phyloP scores from a whole-genome alignment of 2,888 invertebrate species.

The Branchipolynoe longqiensis region DNA sequence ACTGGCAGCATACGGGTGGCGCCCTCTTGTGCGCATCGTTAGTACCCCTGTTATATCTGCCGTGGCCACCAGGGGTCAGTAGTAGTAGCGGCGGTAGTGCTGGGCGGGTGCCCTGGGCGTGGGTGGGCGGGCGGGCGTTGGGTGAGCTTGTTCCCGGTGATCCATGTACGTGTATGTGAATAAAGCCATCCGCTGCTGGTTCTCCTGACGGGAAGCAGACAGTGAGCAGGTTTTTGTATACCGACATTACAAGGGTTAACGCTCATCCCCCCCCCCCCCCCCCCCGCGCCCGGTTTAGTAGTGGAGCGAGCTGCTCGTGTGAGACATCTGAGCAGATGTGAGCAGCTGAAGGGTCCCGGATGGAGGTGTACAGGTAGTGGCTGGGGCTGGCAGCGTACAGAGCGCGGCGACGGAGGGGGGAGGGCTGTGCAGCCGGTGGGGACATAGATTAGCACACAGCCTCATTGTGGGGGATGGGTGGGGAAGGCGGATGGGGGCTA shows the following conservation, averaged over 20 bases:
- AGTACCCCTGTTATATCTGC: background rate
- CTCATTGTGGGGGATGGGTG: background rate
- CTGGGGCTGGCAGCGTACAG: no score
- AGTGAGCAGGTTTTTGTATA: no score
- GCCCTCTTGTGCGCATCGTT: background rate
- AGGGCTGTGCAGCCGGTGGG: no score
- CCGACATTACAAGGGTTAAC: no score
- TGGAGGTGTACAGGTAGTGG: no score
- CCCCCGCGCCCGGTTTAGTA: no score
- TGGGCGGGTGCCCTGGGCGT: background rate
- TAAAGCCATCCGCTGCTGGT: no score
- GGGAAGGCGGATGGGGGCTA: background rate
- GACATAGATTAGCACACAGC: background rate
- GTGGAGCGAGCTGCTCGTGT: background rate
- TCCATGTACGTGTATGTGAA: background rate
- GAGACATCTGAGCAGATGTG: background rate
- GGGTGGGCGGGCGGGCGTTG: background rate
- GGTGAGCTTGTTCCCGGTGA: background rate
- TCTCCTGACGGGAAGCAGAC: no score
- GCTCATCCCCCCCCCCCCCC: no score
- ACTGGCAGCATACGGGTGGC: no score
- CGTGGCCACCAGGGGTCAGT: conserved; percentile 35
- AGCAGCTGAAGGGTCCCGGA: no score
- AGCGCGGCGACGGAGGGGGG: no score
- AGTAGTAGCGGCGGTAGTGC: background rate